Percentiles rank a stretch among this genome's conserved stretches.
Evolutionary conservation across 2,888 invertebrate genomes (phyloP).

Genomic region (Torymus tubicola): DNA sequence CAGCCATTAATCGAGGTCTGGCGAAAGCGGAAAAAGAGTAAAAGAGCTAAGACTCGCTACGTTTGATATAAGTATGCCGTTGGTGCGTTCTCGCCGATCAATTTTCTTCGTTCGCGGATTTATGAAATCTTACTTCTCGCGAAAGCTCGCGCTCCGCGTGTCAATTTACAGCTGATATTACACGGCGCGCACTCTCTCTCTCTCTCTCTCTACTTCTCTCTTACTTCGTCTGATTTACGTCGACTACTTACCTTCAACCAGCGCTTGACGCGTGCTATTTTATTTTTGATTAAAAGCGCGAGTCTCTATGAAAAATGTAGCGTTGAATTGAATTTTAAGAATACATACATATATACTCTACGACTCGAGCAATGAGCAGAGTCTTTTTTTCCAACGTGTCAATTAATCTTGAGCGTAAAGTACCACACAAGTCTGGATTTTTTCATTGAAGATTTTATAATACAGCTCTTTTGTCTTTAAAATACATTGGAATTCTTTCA

Average conservation of each 20-base stretch:
- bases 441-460: too few relatives aligned
- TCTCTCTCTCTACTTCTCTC: too few relatives aligned
- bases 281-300: conserved; percentile 10
- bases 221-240: conserved; percentile 24
- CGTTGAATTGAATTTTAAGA: conserved; percentile 13
- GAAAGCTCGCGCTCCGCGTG: not conserved
- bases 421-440: too few relatives aligned
- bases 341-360: too few relatives aligned
- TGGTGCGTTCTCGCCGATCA: not conserved
- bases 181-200: too few relatives aligned
- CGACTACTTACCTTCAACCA: conserved; percentile 6
- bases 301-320: conserved; percentile 11
- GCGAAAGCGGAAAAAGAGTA: too few relatives aligned
- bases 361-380: too few relatives aligned
- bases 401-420: too few relatives aligned
- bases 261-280: not conserved
- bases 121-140: conserved; percentile 43
- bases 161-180: conserved; percentile 42
- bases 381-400: too few relatives aligned
- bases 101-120: conserved; percentile 37
- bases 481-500: too few relatives aligned
- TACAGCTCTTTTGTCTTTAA: too few relatives aligned
- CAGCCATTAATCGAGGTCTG: conserved; percentile 11
- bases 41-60: not conserved
- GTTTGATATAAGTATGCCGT: conserved; percentile 33